These are phyloP conservation scores for Tichodroma muraria DNA, from an alignment of 2,113 vertebrate species.

Conservation along the genomic window DNA sequence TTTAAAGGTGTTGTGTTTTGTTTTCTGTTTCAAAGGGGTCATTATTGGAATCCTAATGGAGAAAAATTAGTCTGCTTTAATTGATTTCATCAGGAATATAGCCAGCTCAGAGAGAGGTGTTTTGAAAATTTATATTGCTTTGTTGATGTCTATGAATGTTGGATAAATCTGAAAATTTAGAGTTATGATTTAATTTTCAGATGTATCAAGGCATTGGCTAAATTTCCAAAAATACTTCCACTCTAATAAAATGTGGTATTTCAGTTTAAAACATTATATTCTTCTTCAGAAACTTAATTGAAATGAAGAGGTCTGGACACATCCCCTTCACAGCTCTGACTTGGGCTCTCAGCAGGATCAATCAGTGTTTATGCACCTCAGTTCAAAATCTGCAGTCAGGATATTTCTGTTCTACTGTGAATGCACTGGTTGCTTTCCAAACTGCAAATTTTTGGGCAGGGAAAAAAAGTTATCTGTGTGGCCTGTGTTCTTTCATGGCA, in stretches of 20 bases:
- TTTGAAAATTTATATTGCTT: not conserved
- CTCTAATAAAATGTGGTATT: not conserved
- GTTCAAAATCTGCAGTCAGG: not conserved
- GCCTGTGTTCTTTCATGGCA: not conserved
- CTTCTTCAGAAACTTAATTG: not conserved
- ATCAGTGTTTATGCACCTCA: not conserved
- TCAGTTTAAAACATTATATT: not conserved
- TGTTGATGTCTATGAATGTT: not conserved
- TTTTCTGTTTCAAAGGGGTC: not conserved
- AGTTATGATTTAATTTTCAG: not conserved
- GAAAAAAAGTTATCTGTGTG: not conserved
- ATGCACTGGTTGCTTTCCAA: not conserved
- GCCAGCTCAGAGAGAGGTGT: not conserved
- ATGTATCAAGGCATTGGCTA: not conserved
- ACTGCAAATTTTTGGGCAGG: not conserved
- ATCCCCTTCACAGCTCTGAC: not conserved
- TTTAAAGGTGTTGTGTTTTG: not conserved
- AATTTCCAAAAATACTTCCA: not conserved
- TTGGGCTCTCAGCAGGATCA: not conserved
- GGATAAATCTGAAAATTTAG: not conserved
- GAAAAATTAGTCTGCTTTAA: not conserved
- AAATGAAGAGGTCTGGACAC: not conserved
- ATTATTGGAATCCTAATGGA: not conserved
- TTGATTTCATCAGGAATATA: not conserved
- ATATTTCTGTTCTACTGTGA: not conserved